Evolutionary conservation across 2,113 vertebrate species (phyloP), one percentile per base, ranked within the genome.

Genomic region (Dasypus novemcinctus): DNA sequence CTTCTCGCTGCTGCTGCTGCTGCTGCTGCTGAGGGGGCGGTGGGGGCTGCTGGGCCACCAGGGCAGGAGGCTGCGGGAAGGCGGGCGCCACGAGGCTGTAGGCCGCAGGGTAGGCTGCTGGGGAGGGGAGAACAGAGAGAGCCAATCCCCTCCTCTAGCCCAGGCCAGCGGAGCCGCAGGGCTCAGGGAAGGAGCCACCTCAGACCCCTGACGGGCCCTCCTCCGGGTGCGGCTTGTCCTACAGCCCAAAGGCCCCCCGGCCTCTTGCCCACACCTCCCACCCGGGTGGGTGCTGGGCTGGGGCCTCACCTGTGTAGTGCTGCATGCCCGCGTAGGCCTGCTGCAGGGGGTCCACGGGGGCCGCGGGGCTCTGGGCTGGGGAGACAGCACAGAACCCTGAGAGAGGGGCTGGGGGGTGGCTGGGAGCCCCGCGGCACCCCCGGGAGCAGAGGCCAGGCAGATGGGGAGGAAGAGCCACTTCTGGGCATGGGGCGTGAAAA

Each of bases 321-420:
- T 99, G 99, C 99, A 99, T 99, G 94, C 99, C 99, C 0, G 99
- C 98, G 7, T 99, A 99, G 1, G 99, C 99, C 95, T 99, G 99
- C 97, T 99, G 99, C 87, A 99, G 98, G 54, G 99, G 99, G 93
- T 99, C 99, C 98, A 99, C 98, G 0, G 99, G 98, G 93, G 98
- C 97, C 0, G 98, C 99, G 0, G 99, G 99, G 98, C 99, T 99
- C 98, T 99, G 99, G 97, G 99, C 99, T 99, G 88, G 33, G 83
- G 54, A 97, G 72, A 93, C 86, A 94, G 82, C 69, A 46, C 13
- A 20, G 59, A n/a, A 54, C 36, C 4, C 0, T 97, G 88, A 96
- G 92, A 13, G n/a, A 18, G 68, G 29, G 21, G 29, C 69, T 66
- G 33, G 29, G 33, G 23, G 21, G 2, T n/a, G 29, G 69, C 17